Percentiles rank a stretch among this genome's conserved stretches.
These are phyloP conservation scores for Zaprionus taronus DNA, from an alignment of 1,140 invertebrate genomes.

Conservation along the genomic window DNA sequence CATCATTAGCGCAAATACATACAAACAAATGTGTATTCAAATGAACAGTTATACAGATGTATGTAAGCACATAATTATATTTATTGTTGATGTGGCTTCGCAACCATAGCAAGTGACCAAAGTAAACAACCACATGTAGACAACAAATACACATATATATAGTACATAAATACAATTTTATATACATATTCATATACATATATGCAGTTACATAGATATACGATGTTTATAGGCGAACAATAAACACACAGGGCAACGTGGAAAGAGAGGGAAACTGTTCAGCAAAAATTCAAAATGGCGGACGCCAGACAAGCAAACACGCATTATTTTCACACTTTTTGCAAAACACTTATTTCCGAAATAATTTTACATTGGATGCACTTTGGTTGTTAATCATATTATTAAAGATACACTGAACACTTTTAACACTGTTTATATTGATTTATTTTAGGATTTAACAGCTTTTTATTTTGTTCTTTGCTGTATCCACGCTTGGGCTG, in stretches of 20 bases:
- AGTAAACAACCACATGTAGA: conserved; percentile 51
- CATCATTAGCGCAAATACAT: conserved; percentile 4
- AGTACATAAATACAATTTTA: conserved; percentile 19
- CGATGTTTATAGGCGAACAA: conserved; percentile 39
- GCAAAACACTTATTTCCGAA: conserved; percentile 6
- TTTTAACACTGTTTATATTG: conserved; percentile 2
- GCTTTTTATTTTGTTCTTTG: conserved; percentile 8
- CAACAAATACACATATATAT: conserved; percentile 49
- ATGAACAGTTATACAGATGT: background rate
- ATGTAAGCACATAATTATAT: conserved; percentile 3
- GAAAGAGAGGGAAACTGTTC: conserved; percentile 16
- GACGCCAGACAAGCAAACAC: conserved; percentile 46
- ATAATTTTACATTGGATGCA: background rate
- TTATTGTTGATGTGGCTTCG: conserved; percentile 50
- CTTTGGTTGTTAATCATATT: background rate
- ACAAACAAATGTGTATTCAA: background rate
- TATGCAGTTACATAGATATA: conserved; percentile 15
- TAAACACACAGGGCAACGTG: conserved; percentile 39
- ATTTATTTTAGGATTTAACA: conserved; percentile 7
- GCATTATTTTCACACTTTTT: conserved; percentile 44
- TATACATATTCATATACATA: conserved; percentile 3
- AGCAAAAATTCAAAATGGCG: conserved; percentile 74
- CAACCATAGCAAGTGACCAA: conserved; percentile 10
- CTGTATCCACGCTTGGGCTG: conserved; percentile 64
- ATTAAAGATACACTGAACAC: background rate